Evolutionary conservation across 2,797 vertebrate species (phyloP), one percentile per base, ranked within the genome.

Genomic region (Bradypus variegatus): DNA sequence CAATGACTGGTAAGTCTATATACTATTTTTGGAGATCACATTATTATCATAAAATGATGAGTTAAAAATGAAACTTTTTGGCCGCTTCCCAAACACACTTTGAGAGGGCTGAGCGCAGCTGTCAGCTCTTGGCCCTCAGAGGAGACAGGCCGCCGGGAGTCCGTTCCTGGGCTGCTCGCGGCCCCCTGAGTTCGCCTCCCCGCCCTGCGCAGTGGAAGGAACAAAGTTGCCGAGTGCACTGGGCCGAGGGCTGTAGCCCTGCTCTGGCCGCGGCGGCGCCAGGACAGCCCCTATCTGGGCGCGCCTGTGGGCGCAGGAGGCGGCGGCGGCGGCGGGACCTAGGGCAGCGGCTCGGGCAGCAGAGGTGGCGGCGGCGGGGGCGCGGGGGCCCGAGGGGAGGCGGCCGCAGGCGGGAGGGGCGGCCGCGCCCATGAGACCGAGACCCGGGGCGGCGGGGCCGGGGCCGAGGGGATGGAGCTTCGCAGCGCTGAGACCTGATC

Each of bases 271-370:
- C 93, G 67, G 93, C 86, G 81, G 93, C 90, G 78, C 60, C 36
- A n/a, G 93, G 83, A 72, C 53, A 36, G 45, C 89, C 78, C 80
- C 38, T 80, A 62, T 91, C 91, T 21, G 62, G 80, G 80, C 69
- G 91, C 88, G 94, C 95, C 1, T 65, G 96, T 96, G 96, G 95
- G 91, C 92, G 95, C 19, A 60, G 96, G 95, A 93, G 95, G 96
- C 95, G 95, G 95, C 96, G 96, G 94, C 94, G 90, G 96, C 41
- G 41, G 41, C 41, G 41, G 41, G 96, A 95, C 89, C 70, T 91
- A 25, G 86, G 93, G 85, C 81, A 93, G 92, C 90, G n/a, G 81
- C 76, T 45, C 19, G 81, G 73, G 94, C 91, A 75, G 89, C 94
- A 33, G 64, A 18, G 58, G 92, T 87, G 48, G 90, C 65, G 84